These are phyloP conservation scores for Xyrauchen texanus DNA, from an alignment of 2,113 vertebrate genomes.

Conservation along the genomic window DNA sequence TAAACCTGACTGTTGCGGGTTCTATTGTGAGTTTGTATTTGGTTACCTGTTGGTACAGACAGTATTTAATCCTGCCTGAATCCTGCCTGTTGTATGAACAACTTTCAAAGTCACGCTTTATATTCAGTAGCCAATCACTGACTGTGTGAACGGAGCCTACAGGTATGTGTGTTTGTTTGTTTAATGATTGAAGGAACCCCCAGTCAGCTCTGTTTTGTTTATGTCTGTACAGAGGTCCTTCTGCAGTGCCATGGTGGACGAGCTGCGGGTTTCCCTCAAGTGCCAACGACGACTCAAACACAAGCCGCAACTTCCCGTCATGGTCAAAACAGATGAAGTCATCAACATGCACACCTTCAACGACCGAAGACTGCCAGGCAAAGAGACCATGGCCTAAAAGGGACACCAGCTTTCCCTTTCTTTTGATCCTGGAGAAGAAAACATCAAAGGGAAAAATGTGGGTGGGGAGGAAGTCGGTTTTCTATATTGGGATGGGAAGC, in stretches of 20 bases:
- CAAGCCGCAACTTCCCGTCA: constrained; percentile 92
- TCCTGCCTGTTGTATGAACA: no score
- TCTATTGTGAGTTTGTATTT: no score
- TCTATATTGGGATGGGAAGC: constrained; percentile 59
- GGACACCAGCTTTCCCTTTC: constrained; percentile 52
- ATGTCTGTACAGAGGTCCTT: constrained; percentile 86
- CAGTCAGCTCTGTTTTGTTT: constrained; percentile 32
- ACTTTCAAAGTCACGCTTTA: no score
- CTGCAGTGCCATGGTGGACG: constrained; percentile 97
- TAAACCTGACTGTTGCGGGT: no score
- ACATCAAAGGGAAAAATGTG: constrained; percentile 2
- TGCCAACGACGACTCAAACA: constrained; percentile 97
- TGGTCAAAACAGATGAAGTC: constrained; percentile 98
- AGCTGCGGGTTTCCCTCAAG: constrained; percentile 94
- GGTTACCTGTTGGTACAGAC: no score
- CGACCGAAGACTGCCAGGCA: constrained; percentile 98
- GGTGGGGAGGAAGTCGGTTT: constrained; percentile 56
- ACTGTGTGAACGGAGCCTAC: no score
- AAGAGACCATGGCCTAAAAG: constrained; percentile 98
- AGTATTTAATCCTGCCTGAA: no score
- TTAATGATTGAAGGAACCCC: neutral
- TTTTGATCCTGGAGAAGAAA: constrained; percentile 22
- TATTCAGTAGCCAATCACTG: no score
- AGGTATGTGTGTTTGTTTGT: no score
- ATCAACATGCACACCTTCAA: constrained; percentile 99